Evolutionary conservation across 2,888 invertebrate species (phyloP), one percentile per base, ranked within the genome.

Genomic region (Chelonus formosanus): DNA sequence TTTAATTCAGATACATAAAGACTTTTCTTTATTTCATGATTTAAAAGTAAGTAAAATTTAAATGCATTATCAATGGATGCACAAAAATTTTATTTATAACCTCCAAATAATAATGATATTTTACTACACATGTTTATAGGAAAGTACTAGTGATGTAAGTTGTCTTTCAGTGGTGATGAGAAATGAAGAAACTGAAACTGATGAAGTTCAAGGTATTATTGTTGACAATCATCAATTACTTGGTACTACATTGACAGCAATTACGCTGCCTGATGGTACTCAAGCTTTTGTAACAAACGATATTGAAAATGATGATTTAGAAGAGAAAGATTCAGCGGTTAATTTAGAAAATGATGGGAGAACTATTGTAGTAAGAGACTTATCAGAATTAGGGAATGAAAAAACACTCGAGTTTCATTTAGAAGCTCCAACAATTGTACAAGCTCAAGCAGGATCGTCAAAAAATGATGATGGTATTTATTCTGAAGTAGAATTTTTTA

Each of bases 231-330:
- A 80, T 40, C 67, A 70, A 32, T 62, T 81, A 5, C 72, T 82
- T 6, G 76, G 79, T 3, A 75, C 78, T 1, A 79, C 78, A 5
- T 67, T 84, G 32, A 83, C 84, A 6, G 78, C 84, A 2, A 76
- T 84, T 54, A 83, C 83, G 4, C 70, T 84, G 44, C 78, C 83
- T 0, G 83, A 84, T 70, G 84, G 84, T 44, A 82, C 78, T 3
- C 81, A 82, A 70, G 84, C 84, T 3, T 82, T 79, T 47, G 75
- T 84, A 3, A 73, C 82, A 0, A 77, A 81, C 65, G 62, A 68
- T 31, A 20, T 68, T 0, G 69, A 64, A 53, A 47, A 34, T 40
- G 56, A 48, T 10, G 65, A 62, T 8, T 5, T 5, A 4, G 50
- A 61, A 3, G 70, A 73, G 34, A 74, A 74, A 43, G 75, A 76